Percentiles rank a stretch among this genome's conserved stretches.
Conservation (phyloP, 2,113 vertebrate genomes). For the Phrynosoma blainvillii region DNA sequence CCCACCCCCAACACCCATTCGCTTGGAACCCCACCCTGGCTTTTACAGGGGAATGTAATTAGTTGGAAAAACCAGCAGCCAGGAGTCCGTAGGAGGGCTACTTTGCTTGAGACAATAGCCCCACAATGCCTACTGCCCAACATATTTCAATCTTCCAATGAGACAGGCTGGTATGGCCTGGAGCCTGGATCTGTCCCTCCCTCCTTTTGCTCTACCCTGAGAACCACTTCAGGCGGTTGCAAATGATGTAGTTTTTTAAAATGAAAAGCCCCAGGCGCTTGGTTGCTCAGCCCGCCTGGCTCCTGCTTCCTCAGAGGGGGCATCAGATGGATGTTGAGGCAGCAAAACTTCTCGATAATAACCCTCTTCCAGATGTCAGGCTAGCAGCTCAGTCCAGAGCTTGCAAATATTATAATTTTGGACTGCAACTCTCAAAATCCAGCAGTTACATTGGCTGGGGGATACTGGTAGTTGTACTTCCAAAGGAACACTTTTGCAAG, state of each 20-base stretch:
- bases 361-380: constrained; percentile 20
- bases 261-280: not conserved
- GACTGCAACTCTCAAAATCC: too few species aligned
- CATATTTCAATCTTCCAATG: constrained; percentile 26
- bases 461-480: too few species aligned
- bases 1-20: not conserved
- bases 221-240: constrained; percentile 19
- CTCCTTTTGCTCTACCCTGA: constrained; percentile 23
- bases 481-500: not conserved
- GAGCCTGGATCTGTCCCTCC: not conserved
- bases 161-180: constrained; percentile 33
- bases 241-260: not conserved
- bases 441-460: too few species aligned
- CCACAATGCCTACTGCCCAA: constrained; percentile 2
- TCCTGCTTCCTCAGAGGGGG: constrained; percentile 12
- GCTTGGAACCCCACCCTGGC: not conserved
- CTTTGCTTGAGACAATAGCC: constrained; percentile 52
- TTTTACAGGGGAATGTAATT: constrained; percentile 54
- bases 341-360: constrained; percentile 13
- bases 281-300: not conserved
- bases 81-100: constrained; percentile 17
- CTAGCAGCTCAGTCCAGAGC: not conserved
- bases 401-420: too few species aligned
- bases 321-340: not conserved
- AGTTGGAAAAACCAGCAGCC: constrained; percentile 44